phyloP scores from a whole-genome alignment of 2,888 invertebrate species.

The Trichopria drosophilae region DNA sequence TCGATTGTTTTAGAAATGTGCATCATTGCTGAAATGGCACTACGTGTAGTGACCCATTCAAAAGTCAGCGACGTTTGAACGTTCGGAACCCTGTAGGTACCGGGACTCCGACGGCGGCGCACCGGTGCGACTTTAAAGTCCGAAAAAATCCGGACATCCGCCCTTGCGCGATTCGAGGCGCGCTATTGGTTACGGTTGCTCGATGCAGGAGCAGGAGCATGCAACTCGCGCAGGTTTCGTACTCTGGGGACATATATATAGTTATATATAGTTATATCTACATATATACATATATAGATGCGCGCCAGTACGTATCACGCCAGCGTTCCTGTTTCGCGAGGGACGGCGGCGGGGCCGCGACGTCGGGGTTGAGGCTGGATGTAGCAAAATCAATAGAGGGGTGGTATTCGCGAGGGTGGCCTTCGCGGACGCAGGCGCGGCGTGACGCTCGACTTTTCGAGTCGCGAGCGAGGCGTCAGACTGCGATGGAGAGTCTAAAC shows the following conservation, averaged over 20 bases:
- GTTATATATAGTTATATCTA: constrained; percentile 17
- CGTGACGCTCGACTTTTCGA: constrained; percentile 34
- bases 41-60: no score
- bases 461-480: constrained; percentile 57
- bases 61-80: no score
- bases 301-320: constrained; percentile 50
- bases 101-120: no score
- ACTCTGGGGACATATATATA: background rate
- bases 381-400: constrained; percentile 60
- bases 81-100: no score
- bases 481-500: constrained; percentile 53
- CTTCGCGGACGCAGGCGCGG: constrained; percentile 43
- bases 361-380: constrained; percentile 55
- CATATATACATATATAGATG: constrained; percentile 37
- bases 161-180: no score
- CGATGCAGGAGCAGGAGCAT: constrained; percentile 1
- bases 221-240: constrained; percentile 5
- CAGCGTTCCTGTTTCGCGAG: constrained; percentile 41
- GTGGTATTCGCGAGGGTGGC: constrained; percentile 47
- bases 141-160: no score
- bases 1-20: no score
- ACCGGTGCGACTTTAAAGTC: no score
- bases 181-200: no score
- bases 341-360: constrained; percentile 42
- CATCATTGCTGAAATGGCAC: no score